phyloP scores from a whole-genome alignment of 1,140 invertebrate genomes.

The Pemphigus obesinymphae region DNA sequence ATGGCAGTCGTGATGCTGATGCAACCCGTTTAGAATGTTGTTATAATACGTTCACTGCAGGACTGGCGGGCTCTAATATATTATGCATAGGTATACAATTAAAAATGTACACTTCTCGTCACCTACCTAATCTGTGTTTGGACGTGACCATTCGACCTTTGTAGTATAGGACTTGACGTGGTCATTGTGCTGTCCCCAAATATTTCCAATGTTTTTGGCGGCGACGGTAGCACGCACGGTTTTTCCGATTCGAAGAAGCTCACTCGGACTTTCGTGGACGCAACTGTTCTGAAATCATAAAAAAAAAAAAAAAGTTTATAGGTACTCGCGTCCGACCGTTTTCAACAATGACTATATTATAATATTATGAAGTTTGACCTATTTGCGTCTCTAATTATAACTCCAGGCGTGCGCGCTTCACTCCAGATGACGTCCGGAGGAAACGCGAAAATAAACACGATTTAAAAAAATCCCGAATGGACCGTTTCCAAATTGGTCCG shows the following conservation, averaged over 20 bases:
- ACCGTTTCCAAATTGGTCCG: constrained; percentile 1
- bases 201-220: constrained; percentile 53
- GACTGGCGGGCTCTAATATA: neutral
- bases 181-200: constrained; percentile 52
- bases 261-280: constrained; percentile 63
- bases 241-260: constrained; percentile 73
- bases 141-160: constrained; percentile 49
- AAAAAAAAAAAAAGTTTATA: neutral
- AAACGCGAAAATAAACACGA: constrained; percentile 32
- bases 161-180: constrained; percentile 51
- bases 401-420: constrained; percentile 33
- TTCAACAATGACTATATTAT: neutral
- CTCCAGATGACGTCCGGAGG: constrained; percentile 39
- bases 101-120: neutral
- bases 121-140: constrained; percentile 46
- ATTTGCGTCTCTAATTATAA: constrained; percentile 40
- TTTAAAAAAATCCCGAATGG: constrained; percentile 10
- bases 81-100: neutral
- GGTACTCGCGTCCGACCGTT: neutral
- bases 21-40: neutral
- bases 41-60: neutral
- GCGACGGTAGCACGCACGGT: constrained; percentile 65
- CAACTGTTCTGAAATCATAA: constrained; percentile 34
- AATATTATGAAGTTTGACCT: constrained; percentile 29
- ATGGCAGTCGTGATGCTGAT: neutral